phyloP scores from a whole-genome alignment of 1,140 invertebrate genomes.

The Penaeus vannamei region DNA sequence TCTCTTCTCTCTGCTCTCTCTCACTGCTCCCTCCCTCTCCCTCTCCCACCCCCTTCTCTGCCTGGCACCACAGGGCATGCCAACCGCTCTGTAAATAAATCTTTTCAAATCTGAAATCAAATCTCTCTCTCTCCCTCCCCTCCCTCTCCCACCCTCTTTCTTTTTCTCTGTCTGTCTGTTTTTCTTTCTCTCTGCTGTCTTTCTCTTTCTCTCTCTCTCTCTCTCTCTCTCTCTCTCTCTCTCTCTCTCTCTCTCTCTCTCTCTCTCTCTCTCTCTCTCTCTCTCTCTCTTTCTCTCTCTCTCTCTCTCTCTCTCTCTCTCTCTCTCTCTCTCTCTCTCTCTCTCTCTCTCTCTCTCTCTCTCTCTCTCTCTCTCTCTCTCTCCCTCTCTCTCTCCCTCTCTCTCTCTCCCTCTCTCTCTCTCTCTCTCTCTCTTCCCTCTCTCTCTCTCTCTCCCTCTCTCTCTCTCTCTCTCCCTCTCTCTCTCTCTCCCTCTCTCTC shows the following conservation, averaged over 20 bases:
- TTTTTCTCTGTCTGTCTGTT: too few species aligned
- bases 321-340: too few species aligned
- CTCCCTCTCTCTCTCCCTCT: too few species aligned
- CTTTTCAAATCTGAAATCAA: neutral
- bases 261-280: neutral
- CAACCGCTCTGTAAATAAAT: too few species aligned
- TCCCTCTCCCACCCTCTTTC: neutral
- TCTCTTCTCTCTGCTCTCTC: neutral
- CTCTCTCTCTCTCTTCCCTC: too few species aligned
- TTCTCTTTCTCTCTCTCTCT: neutral
- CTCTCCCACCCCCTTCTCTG: neutral
- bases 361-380: too few species aligned
- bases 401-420: too few species aligned
- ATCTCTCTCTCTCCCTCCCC: neutral
- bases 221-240: neutral
- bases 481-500: neutral
- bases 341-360: too few species aligned
- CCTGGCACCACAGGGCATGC: neutral
- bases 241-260: neutral
- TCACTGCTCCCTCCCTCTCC: too few species aligned
- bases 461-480: neutral
- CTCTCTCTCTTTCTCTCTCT: neutral
- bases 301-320: too few species aligned
- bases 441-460: neutral
- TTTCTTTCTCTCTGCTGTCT: neutral